A percentile compares a stretch with the other conserved stretches of the same genome.
Evolutionary conservation across 92 coral and sea anemone genomes (phyloP).

Genomic region (Porites rus): DNA sequence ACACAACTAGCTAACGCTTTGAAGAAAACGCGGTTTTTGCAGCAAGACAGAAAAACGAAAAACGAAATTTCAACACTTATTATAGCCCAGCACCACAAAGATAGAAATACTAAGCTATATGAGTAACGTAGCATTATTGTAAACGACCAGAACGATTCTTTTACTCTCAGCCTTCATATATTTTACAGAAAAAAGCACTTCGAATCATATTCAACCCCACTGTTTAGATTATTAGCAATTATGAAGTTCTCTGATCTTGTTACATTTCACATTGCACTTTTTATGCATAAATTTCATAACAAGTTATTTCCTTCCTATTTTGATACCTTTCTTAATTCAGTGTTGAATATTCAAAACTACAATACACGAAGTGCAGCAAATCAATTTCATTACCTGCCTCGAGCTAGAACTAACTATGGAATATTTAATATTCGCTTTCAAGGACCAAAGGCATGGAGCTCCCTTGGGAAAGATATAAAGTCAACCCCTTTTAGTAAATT

Average conservation of each 20-base stretch:
- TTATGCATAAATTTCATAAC: constrained; percentile 38
- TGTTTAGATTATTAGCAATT: constrained; percentile 23
- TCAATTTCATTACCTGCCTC: neutral
- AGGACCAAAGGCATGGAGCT: no score
- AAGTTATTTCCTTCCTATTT: constrained; percentile 5
- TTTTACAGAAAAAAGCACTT: constrained; percentile 28
- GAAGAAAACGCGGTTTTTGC: neutral
- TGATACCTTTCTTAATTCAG: neutral
- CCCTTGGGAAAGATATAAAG: no score
- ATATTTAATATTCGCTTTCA: no score
- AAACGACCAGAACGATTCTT: no score
- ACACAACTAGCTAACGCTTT: neutral
- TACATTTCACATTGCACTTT: constrained; percentile 13
- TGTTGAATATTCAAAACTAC: constrained; percentile 6
- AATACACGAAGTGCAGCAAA: constrained; percentile 24
- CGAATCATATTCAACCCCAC: constrained; percentile 30
- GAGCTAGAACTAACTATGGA: no score
- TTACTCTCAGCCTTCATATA: constrained; percentile 7
- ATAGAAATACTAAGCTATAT: no score
- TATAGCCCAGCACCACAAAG: no score
- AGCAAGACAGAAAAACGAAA: no score
- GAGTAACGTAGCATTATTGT: no score
- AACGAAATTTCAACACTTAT: no score
- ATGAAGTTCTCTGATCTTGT: constrained; percentile 34
- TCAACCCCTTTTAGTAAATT: no score